phyloP scores from a whole-genome alignment of 2,888 invertebrate genomes.

The Axea sp. region DNA sequence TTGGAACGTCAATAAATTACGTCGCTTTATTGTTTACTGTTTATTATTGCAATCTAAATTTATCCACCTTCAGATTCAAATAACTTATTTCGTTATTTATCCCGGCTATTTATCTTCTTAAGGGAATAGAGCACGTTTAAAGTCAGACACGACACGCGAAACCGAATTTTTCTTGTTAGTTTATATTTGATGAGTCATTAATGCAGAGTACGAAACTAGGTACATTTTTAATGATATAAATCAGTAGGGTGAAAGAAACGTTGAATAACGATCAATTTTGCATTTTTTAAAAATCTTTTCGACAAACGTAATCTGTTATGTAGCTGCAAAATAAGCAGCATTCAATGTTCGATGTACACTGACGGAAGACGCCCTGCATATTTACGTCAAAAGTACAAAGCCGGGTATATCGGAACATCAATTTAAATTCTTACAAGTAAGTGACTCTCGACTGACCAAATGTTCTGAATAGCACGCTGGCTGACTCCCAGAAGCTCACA shows the following conservation, averaged over 20 bases:
- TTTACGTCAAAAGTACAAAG: slow-evolving; percentile 48
- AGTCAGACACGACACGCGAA: slow-evolving; percentile 45
- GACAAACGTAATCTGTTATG: no score
- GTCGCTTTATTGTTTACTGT: slow-evolving; percentile 17
- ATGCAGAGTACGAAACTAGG: no score
- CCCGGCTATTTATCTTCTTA: background rate
- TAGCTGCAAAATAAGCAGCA: slow-evolving; percentile 17
- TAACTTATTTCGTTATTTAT: slow-evolving; percentile 21
- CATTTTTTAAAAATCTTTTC: no score
- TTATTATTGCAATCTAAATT: slow-evolving; percentile 28
- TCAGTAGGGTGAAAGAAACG: background rate
- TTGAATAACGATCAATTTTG: background rate
- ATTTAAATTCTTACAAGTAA: slow-evolving; percentile 60
- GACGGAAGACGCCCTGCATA: slow-evolving; percentile 11
- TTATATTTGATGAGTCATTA: background rate
- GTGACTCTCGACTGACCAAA: slow-evolving; percentile 59
- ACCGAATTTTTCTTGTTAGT: no score
- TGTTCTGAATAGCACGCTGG: slow-evolving; percentile 58
- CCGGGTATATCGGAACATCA: slow-evolving; percentile 38
- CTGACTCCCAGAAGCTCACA: slow-evolving; percentile 56
- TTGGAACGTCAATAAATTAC: slow-evolving; percentile 14
- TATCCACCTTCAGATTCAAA: slow-evolving; percentile 12
- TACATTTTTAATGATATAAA: no score
- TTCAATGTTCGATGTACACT: background rate
- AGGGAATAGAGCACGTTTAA: slow-evolving; percentile 30